Evolutionary conservation across 2,797 vertebrate species (phyloP), one percentile per base, ranked within the genome.

Genomic region (Peromyscus aztecus): DNA sequence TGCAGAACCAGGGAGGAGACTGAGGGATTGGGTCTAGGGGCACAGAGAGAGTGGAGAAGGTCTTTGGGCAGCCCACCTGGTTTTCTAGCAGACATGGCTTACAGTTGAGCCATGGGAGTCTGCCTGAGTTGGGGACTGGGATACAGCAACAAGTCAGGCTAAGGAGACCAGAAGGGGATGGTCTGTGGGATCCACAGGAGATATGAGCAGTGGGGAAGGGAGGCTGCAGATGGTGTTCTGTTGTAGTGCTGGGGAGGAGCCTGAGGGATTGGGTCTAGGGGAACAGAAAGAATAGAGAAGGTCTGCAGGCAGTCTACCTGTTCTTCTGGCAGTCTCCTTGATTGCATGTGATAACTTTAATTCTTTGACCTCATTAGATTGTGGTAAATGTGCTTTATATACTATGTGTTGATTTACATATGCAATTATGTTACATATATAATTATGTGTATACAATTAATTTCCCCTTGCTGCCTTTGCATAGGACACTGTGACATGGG

Each of bases 341-440:
- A 52, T 90, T 14, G 63, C 19, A 11, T 77, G 5, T 37, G 16
- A 24, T 9, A 40, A 43, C 49, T 89, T 95, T 83, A 46, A 19
- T 90, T n/a, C 92, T 91, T 92, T 75, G 80, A 92, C 16, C 31
- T 95, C 52, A 75, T 76, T 75, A 69, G 65, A 73, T 76, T 95
- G 34, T 95, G 67, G 4, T 82, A 80, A 95, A 81, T 90, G 75
- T 94, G n/a, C 9, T 89, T 91, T 57, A 55, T 17, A 55, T 86
- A 37, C 46, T 27, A 57, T 29, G 24, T 29, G 19, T 37, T 71
- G 4, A 71, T 73, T 87, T 57, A 29, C 46, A 69, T 57, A 55
- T 87, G 49, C 49, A 73, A 7, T 87, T 73, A 73, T 37, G 19
- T 57, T 40, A 16, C 67, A 73, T 73, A 31, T n/a, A 29, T 37